Evolutionary conservation across 1,140 invertebrate species (phyloP), one percentile per base, ranked within the genome.

Genomic region (Battus philenor): DNA sequence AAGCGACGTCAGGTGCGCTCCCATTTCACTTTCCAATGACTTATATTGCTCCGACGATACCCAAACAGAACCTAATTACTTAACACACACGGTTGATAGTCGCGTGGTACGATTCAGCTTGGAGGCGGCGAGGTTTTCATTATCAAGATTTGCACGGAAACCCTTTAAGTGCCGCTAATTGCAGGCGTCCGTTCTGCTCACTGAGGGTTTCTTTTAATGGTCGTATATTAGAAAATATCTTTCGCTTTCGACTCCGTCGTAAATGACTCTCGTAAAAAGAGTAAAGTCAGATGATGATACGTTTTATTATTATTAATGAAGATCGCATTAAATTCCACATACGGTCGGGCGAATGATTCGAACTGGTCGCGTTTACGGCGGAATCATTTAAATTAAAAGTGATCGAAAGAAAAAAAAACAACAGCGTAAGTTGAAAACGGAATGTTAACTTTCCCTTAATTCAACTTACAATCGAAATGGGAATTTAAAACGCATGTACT

Each of bases 21-120:
- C 67, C 75, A 78, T 84, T 84, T 84, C 77, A 81, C 80, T 81
- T 81, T 81, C 80, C 72, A 80, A 80, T 72, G 74, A 73, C 64
- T 77, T 73, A 76, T 74, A 62, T 66, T 64, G 47, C 22, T 4
- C 34, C 13, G 20, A 34, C 27, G 20, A 51, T 29, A 43, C 52
- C 58, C 47, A 76, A 68, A 56, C 39, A 54, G 12, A 48, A 67
- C 71, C 50, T 20, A 51, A 43, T 13, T 22, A 4, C 17, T 29
- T 12, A 54, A 9, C 1, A 7, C 10, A 26, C 50, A 61, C 30
- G 53, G 62, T 52, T 44, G 3, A 32, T 10, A 47, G 20, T 71
- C 16, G 16, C 43, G 34, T 41, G 43, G 9, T 4, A 8, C 3
- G 4, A 3, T 15, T 16, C 6, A 3, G 3, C 15, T 43, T 16